Conservation (phyloP, 2,888 invertebrate genomes). For the Falcaria lacertinaria region DNA sequence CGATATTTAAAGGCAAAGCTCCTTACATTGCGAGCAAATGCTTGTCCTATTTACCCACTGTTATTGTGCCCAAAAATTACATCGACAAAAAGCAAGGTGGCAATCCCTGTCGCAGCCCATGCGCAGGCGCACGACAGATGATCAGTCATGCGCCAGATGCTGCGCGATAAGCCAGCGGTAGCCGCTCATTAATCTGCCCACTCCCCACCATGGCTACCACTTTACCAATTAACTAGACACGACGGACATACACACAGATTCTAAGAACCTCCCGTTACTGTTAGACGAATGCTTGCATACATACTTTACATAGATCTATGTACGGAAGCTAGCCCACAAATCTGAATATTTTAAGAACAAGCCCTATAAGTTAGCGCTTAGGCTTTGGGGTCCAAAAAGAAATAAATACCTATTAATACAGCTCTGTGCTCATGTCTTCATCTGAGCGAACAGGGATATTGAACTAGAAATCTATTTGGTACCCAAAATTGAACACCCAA, state of each 20-base stretch:
- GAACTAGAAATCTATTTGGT: no score
- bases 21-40: no score
- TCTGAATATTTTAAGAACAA: neutral
- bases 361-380: neutral
- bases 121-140: constrained; percentile 78
- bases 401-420: no score
- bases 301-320: neutral
- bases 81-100: constrained; percentile 13
- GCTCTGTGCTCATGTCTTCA: no score
- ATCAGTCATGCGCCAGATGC: constrained; percentile 79
- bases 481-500: no score
- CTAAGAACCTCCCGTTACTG: constrained; percentile 49
- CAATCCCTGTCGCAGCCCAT: constrained; percentile 53
- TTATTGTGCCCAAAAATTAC: no score
- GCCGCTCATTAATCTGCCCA: constrained; percentile 78
- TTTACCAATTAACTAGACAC: constrained; percentile 73
- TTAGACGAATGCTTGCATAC: constrained; percentile 27
- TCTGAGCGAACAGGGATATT: no score
- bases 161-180: constrained; percentile 73
- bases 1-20: no score
- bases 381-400: no score
- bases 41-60: no score
- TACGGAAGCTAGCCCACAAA: neutral
- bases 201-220: constrained; percentile 55
- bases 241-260: constrained; percentile 49